These are phyloP conservation scores for Danio kyathit DNA, from an alignment of 2,797 vertebrate species.

Conservation along the genomic window DNA sequence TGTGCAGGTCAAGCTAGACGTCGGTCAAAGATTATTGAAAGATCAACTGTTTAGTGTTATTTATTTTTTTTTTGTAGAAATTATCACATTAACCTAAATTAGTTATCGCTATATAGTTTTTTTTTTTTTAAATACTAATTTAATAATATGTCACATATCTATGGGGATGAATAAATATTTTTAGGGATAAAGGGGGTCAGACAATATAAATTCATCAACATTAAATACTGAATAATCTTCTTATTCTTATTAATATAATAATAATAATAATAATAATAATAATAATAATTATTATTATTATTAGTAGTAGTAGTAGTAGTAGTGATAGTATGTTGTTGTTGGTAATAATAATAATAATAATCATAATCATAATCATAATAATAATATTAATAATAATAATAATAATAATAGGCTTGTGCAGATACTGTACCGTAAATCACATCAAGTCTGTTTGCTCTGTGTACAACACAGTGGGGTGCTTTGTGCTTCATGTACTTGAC, in stretches of 20 bases:
- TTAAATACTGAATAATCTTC: neutral
- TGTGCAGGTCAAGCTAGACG: conserved; percentile 38
- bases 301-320: too few species aligned
- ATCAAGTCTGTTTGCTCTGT: conserved; percentile 68
- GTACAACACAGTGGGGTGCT: conserved; percentile 54
- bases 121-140: too few species aligned
- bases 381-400: too few species aligned
- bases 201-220: neutral
- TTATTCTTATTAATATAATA: too few species aligned
- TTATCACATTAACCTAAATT: neutral
- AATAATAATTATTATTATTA: too few species aligned
- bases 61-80: neutral
- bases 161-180: neutral
- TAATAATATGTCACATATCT: neutral
- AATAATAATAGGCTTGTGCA: too few species aligned
- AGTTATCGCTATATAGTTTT: too few species aligned
- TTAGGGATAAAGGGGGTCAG: neutral
- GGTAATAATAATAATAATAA: too few species aligned
- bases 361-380: too few species aligned
- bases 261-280: too few species aligned
- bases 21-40: conserved; percentile 28
- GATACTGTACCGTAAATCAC: conserved; percentile 48
- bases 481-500: conserved; percentile 86
- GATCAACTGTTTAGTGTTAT: conserved; percentile 3
- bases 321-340: too few species aligned